These are phyloP conservation scores for Polyodon spathula DNA, from an alignment of 2,113 vertebrate species.

Conservation along the genomic window DNA sequence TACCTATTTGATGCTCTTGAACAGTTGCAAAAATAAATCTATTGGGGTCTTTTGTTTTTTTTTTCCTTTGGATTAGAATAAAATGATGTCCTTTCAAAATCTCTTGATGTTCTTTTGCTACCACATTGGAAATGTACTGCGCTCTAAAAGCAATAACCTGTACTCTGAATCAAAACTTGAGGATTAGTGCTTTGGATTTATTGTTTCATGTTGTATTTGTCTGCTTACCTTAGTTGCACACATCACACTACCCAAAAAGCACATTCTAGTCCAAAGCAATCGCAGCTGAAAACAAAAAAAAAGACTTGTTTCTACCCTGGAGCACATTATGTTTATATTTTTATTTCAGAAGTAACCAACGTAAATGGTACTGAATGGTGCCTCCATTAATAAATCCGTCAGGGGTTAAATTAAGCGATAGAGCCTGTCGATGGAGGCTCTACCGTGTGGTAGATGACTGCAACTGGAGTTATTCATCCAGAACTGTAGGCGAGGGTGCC, in stretches of 20 bases:
- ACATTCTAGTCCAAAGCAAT: background rate
- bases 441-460: too few species aligned
- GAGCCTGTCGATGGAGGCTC: too few species aligned
- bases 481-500: too few species aligned
- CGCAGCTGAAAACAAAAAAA: background rate
- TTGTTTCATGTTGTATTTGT: background rate
- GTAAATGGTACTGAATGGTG: background rate
- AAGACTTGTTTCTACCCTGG: background rate
- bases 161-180: constrained; percentile 4
- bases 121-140: background rate
- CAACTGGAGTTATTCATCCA: too few species aligned
- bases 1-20: background rate
- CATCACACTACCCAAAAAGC: background rate
- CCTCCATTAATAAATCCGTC: background rate
- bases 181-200: constrained; percentile 8
- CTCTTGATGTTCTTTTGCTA: constrained; percentile 6
- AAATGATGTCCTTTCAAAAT: background rate
- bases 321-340: background rate
- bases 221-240: constrained; percentile 1
- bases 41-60: background rate
- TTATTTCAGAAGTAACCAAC: constrained; percentile 2
- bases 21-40: background rate
- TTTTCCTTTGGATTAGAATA: background rate
- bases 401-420: too few species aligned
- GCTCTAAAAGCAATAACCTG: constrained; percentile 5